Conservation (phyloP, 2,888 invertebrate genomes). For the Escarpia spicata region DNA sequence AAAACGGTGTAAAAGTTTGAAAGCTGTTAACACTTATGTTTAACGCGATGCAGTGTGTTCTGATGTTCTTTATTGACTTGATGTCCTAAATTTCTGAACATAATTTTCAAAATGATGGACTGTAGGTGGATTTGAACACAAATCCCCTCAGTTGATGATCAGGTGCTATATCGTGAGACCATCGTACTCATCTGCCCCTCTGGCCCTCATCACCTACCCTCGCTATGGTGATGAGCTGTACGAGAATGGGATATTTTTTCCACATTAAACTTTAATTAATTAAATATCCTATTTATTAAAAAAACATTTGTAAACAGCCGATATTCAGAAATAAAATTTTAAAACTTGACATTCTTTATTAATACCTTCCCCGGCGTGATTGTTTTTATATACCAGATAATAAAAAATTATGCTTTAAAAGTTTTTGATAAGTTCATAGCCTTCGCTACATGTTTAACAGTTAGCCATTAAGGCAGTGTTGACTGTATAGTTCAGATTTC, state of each 20-base stretch:
- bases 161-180: not conserved
- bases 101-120: not conserved
- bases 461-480: not conserved
- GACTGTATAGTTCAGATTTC: not conserved
- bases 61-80: not conserved
- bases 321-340: not conserved
- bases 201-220: too few relatives aligned
- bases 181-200: too few relatives aligned
- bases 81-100: not conserved
- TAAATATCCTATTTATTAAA: too few relatives aligned
- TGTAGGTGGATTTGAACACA: not conserved
- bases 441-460: not conserved
- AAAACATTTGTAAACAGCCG: not conserved
- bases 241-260: too few relatives aligned
- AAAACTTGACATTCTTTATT: too few relatives aligned
- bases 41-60: not conserved
- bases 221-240: not conserved
- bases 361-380: too few relatives aligned
- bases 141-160: not conserved
- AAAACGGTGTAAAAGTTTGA: not conserved
- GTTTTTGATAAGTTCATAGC: not conserved
- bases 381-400: too few relatives aligned
- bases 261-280: too few relatives aligned
- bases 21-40: not conserved
- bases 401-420: not conserved